Percentiles rank a stretch among this genome's conserved stretches.
Conservation (phyloP, 2,888 invertebrate species). For the Tenthredo distinguenda region DNA sequence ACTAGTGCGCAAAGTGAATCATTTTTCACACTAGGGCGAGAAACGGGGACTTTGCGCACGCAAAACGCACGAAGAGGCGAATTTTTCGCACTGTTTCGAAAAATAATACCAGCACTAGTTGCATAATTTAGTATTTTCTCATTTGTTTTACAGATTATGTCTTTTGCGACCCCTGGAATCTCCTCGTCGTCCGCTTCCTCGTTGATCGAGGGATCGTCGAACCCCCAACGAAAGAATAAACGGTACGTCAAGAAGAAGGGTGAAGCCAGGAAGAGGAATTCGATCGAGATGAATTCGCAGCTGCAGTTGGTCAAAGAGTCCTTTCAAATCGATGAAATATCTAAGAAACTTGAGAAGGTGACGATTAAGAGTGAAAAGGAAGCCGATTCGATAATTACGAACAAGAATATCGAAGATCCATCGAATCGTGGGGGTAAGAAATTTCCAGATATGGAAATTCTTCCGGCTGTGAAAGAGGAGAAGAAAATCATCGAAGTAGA, state of each 20-base stretch:
- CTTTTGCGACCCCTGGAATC: background rate
- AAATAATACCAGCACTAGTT: too few relatives aligned
- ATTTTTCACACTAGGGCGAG: too few relatives aligned
- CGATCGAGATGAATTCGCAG: background rate
- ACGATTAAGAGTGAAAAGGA: background rate
- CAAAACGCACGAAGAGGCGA: too few relatives aligned
- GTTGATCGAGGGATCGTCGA: background rate
- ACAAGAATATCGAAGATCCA: background rate
- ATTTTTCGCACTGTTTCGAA: too few relatives aligned
- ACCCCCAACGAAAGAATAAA: background rate
- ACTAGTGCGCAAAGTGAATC: too few relatives aligned
- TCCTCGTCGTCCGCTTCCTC: background rate
- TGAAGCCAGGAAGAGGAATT: background rate
- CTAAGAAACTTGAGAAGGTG: background rate
- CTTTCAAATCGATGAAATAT: background rate
- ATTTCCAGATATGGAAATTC: background rate
- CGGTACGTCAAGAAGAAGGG: constrained; percentile 21
- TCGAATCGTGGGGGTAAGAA: background rate
- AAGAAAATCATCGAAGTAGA: background rate
- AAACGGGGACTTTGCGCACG: too few relatives aligned
- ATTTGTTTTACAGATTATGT: background rate
- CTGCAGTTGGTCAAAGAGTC: background rate
- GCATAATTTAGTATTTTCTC: background rate
- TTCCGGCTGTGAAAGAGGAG: background rate
- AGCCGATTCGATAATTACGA: background rate